Evolutionary conservation across 1,140 invertebrate genomes (phyloP).

Genomic region (Meloidogyne exigua): DNA sequence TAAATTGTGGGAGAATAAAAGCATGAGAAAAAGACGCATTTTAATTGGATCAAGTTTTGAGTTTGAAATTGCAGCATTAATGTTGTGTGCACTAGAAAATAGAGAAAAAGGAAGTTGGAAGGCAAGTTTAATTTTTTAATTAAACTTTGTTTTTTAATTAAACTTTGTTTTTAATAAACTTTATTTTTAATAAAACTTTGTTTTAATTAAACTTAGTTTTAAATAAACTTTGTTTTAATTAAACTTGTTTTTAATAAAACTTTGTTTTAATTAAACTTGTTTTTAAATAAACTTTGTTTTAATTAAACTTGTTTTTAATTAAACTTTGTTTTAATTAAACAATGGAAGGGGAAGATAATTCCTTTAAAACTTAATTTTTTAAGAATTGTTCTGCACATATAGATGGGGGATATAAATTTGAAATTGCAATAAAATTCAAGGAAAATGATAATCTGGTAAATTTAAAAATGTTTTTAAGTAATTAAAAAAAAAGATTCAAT

Average conservation of each 20-base stretch:
- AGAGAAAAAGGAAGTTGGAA: neutral
- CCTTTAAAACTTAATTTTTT: no score
- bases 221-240: no score
- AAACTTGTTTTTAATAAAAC: no score
- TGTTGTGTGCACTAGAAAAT: neutral
- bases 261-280: no score
- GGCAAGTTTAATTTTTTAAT: neutral
- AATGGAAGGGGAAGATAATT: no score
- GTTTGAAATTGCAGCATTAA: neutral
- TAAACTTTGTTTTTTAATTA: no score
- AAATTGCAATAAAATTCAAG: slow-evolving; percentile 1
- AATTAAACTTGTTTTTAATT: no score
- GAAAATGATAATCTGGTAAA: slow-evolving; percentile 8
- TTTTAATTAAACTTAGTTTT: no score
- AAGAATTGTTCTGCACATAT: neutral
- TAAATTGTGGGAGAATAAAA: neutral
- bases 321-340: no score
- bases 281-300: no score
- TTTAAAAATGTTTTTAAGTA: neutral
- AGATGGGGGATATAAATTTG: neutral
- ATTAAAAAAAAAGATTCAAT: neutral
- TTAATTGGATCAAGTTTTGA: neutral
- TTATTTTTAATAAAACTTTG: no score
- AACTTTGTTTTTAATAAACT: no score
- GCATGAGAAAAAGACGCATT: neutral